Evolutionary conservation across 1,140 invertebrate species (phyloP).

Genomic region (Dryas iulia): DNA sequence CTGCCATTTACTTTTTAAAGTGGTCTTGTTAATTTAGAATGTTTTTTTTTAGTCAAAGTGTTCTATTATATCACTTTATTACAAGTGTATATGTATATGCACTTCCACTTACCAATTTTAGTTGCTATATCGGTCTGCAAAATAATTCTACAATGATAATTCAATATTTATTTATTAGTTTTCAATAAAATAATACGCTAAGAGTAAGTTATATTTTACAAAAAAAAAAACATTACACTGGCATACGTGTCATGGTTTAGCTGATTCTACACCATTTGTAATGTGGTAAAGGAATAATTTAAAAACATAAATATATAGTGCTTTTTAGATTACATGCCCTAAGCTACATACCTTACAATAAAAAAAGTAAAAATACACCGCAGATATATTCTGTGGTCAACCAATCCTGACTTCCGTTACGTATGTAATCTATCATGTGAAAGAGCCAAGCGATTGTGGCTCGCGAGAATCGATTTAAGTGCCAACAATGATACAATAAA

Average conservation of each 20-base stretch:
- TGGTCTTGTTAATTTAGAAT: too few species aligned
- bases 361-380: slow-evolving; percentile 10
- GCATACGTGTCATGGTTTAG: neutral
- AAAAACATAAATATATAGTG: neutral
- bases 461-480: slow-evolving; percentile 63
- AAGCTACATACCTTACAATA: neutral
- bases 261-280: neutral
- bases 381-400: slow-evolving; percentile 46
- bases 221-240: neutral
- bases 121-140: too few species aligned
- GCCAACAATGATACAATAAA: slow-evolving; percentile 58
- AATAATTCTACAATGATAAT: too few species aligned
- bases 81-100: too few species aligned
- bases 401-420: slow-evolving; percentile 56
- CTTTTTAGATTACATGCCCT: neutral
- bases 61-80: too few species aligned
- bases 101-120: too few species aligned
- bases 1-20: too few species aligned
- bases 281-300: neutral
- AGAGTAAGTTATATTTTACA: neutral
- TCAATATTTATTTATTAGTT: too few species aligned
- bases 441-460: slow-evolving; percentile 59
- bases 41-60: too few species aligned
- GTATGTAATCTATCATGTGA: slow-evolving; percentile 66
- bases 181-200: too few species aligned